Percentiles rank a stretch among this genome's conserved stretches.
Evolutionary conservation across 2,888 invertebrate species (phyloP).

Genomic region (Nematopogon swammerdamellus): DNA sequence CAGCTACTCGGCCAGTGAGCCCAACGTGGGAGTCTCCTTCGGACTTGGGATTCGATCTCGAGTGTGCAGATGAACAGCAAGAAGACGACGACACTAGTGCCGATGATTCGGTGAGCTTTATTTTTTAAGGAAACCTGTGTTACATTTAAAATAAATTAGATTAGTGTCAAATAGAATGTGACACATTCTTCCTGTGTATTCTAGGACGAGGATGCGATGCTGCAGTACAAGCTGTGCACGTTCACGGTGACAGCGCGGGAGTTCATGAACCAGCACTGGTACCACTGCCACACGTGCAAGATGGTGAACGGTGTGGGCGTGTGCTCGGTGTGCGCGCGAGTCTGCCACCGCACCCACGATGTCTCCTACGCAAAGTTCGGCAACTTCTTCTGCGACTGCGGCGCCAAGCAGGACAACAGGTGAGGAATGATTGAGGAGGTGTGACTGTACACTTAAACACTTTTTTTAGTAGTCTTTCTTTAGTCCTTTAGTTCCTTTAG

Average conservation of each 20-base stretch:
- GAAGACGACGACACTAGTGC: constrained; percentile 92
- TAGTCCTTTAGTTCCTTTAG: no score
- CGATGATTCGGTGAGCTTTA: constrained; percentile 77
- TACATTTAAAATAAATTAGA: no score
- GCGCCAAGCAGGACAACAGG: constrained; percentile 84
- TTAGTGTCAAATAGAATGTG: no score
- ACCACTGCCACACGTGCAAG: constrained; percentile 98
- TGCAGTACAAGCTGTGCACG: constrained; percentile 91
- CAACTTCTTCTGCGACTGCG: constrained; percentile 99
- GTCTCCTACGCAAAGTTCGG: constrained; percentile 96
- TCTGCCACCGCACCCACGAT: constrained; percentile 96
- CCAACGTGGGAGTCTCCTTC: constrained; percentile 80
- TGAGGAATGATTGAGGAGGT: constrained; percentile 14
- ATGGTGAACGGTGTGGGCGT: constrained; percentile 99
- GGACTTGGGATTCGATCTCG: constrained; percentile 72
- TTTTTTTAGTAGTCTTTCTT: no score
- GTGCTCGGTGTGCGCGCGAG: constrained; percentile 95
- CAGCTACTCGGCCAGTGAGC: constrained; percentile 42
- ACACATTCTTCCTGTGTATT: no score
- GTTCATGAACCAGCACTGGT: constrained; percentile 98
- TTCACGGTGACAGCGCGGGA: constrained; percentile 96
- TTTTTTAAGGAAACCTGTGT: no score
- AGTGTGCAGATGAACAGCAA: constrained; percentile 83
- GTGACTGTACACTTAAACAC: neutral
- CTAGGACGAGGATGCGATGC: constrained; percentile 78